phyloP scores from a whole-genome alignment of 2,888 invertebrate genomes.

The Patella pellucida region DNA sequence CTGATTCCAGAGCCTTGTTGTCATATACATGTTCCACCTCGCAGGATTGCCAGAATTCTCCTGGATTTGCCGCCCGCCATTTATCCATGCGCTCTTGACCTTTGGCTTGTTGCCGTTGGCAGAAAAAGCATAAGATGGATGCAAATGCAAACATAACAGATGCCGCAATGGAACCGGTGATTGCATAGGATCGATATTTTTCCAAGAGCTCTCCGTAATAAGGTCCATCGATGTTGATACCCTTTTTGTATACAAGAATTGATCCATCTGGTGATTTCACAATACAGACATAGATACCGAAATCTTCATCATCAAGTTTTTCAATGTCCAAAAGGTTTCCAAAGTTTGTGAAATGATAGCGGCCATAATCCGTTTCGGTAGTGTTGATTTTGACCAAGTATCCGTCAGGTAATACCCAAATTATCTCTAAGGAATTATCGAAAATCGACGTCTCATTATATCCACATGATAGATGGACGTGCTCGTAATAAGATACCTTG shows the following conservation, averaged over 20 bases:
- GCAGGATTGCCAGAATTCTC: neutral
- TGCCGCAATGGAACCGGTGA: conserved; percentile 20
- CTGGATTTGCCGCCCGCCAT: neutral
- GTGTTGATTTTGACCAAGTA: neutral
- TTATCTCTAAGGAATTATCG: neutral
- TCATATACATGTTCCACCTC: too few relatives aligned
- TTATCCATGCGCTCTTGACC: conserved; percentile 10
- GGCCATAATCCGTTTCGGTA: neutral
- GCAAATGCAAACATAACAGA: conserved; percentile 20
- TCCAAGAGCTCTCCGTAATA: conserved; percentile 17
- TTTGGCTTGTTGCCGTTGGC: conserved; percentile 19
- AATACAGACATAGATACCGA: conserved; percentile 7
- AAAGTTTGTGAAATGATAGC: neutral
- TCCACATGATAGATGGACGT: neutral
- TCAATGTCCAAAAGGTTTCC: conserved; percentile 10
- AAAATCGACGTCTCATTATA: neutral
- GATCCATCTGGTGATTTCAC: neutral
- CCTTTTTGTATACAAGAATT: conserved; percentile 4
- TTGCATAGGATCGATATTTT: neutral
- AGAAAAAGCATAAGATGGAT: conserved; percentile 22
- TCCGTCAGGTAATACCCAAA: neutral
- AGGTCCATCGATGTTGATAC: conserved; percentile 17
- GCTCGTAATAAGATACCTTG: neutral
- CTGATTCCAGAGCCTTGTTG: too few relatives aligned
- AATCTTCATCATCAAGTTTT: neutral